These are phyloP conservation scores for Drosophila hawaiiensis DNA, from an alignment of 2,888 invertebrate genomes.

Conservation along the genomic window DNA sequence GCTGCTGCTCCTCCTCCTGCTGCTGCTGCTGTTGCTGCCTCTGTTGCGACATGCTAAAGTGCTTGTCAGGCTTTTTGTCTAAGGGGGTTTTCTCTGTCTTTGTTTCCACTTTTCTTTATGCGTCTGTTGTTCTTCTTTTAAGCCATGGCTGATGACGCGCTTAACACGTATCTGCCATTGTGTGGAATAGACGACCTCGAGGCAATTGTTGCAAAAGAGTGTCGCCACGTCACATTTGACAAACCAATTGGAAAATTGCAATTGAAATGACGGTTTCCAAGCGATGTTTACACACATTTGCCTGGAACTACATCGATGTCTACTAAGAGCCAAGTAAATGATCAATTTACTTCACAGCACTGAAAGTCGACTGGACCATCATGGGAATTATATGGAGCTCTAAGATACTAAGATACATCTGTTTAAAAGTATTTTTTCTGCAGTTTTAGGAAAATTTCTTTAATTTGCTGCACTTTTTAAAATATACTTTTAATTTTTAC, in stretches of 20 bases:
- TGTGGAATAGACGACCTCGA: slow-evolving; percentile 70
- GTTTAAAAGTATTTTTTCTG: background rate
- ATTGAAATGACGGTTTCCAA: slow-evolving; percentile 31
- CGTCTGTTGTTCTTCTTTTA: slow-evolving; percentile 18
- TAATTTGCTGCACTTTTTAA: background rate
- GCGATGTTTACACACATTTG: slow-evolving; percentile 17
- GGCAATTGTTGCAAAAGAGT: slow-evolving; percentile 48
- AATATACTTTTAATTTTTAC: background rate
- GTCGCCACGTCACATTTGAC: slow-evolving; percentile 40
- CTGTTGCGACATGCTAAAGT: slow-evolving; percentile 76
- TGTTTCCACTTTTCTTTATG: slow-evolving; percentile 25
- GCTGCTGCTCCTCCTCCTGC: background rate
- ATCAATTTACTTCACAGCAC: background rate
- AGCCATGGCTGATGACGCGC: slow-evolving; percentile 71
- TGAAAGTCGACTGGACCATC: background rate
- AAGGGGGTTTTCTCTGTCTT: slow-evolving; percentile 31
- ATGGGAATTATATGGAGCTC: background rate
- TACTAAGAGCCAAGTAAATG: background rate
- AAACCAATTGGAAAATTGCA: slow-evolving; percentile 63
- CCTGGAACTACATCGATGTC: background rate
- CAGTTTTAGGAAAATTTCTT: background rate
- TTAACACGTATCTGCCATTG: slow-evolving; percentile 79
- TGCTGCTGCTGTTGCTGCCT: background rate
- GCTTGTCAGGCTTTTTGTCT: slow-evolving; percentile 79
- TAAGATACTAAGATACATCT: background rate